Base-by-base conservation (phyloP, 2,113 vertebrate genomes). In the Anseranas semipalmata region DNA sequence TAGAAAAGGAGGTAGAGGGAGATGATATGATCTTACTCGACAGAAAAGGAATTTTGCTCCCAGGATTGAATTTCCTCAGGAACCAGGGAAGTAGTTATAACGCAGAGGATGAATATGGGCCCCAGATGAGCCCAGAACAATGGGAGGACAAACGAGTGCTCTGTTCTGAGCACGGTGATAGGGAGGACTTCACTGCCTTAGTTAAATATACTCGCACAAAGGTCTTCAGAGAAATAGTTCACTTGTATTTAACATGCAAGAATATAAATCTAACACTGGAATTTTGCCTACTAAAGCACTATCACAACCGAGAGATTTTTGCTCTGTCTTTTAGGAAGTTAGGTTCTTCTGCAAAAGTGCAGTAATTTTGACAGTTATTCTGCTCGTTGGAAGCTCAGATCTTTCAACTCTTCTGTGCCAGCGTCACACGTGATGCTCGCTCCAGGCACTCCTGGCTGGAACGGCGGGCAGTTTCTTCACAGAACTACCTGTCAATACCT, bases 401-500 rank as follows among this genome's bases (percentile, higher is more conserved):
- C 15, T 43, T 67, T 63, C 21, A 14, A 17, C 80, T 65, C 33
- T 86, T 85, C 37, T 13, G 46, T 1, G 6, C 37, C 66, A 30
- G 63, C 3, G 1, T 41, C 74, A 50, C 53, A 35, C 2, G 1
- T 18, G 72, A 43, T 0, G 28, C 41, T 41, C 35, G 48, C 73
- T 39, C 30, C 30, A 14, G 90, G 75, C 75, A 28, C 28, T n/a
- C 16, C 1, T 60, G 48, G 11, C 45, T 33, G 60, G 35, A 30
- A 87, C 3, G 6, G 55, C 56, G 55, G 43, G 33, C 16, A 7
- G 67, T 30, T 65, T 28, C 83, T 82, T 52, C 59, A 11, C 59
- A 53, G 74, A 1, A 52, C 32, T 15, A 66, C 86, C 94, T 95
- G 92, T 48, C 72, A 74, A 37, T 85, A 87, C 88, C 91, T 95